phyloP scores from a whole-genome alignment of 2,888 invertebrate genomes.

The Nephrotoma guestfalica region DNA sequence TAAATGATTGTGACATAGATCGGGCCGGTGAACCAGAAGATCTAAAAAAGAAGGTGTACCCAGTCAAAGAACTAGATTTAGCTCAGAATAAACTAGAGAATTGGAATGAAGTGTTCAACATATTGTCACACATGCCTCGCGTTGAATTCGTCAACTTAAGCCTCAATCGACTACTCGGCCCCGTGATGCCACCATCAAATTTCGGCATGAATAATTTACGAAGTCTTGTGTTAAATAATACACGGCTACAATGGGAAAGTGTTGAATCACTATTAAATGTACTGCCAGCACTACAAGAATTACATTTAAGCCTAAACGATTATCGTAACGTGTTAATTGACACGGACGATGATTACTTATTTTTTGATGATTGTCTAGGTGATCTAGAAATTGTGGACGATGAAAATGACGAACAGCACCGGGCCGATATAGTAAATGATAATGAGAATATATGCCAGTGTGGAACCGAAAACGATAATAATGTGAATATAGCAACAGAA shows the following conservation, averaged over 20 bases:
- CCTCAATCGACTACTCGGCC: conserved; percentile 68
- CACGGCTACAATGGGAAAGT: conserved; percentile 72
- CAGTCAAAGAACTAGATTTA: conserved; percentile 86
- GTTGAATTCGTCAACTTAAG: conserved; percentile 85
- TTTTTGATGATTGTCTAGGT: conserved; percentile 12
- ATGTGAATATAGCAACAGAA: not conserved
- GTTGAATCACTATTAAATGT: conserved; percentile 61
- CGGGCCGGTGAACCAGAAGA: conserved; percentile 72
- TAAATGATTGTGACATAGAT: conserved; percentile 84
- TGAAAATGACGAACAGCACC: conserved; percentile 10
- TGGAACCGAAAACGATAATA: not conserved
- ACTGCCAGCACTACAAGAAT: conserved; percentile 69
- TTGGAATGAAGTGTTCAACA: conserved; percentile 83
- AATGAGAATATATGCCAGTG: conserved; percentile 11
- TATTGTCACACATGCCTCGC: conserved; percentile 74
- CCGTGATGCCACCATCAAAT: conserved; percentile 37
- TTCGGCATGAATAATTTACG: conserved; percentile 42
- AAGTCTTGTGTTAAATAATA: conserved; percentile 76
- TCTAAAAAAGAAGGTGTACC: conserved; percentile 67
- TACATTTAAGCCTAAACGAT: conserved; percentile 85
- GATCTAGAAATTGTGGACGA: conserved; percentile 12
- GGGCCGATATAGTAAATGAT: conserved; percentile 9
- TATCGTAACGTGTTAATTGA: conserved; percentile 62
- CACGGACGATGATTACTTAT: conserved; percentile 19
- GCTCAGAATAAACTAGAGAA: conserved; percentile 81